Evolutionary conservation across 2,888 invertebrate genomes (phyloP), one percentile per base, ranked within the genome.

Genomic region (Ophraella communa): DNA sequence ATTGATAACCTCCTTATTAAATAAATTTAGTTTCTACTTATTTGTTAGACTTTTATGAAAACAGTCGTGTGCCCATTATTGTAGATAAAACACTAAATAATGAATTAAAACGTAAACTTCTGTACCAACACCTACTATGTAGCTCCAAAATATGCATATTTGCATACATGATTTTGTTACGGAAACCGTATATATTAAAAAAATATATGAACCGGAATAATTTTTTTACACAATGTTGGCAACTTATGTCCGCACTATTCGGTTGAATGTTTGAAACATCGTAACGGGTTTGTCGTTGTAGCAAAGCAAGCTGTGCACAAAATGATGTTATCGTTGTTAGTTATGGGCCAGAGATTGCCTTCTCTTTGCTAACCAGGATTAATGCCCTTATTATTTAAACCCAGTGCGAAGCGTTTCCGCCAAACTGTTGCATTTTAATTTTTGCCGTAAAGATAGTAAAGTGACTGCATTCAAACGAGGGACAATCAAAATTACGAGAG

Each of bases 301-400:
- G 65, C 74, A 69, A 70, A 70, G 72, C 73, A 70, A 70, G 73
- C 72, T 67, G 71, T 69, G 71, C 72, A 70, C 70, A 73, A 71
- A 71, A 66, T 69, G 80, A 80, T 80, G 74, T 74, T 79, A 80
- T 80, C 80, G 69, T 65, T 66, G 79, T 80, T 80, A 80, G 80
- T 80, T 80, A 80, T 80, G 79, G 78, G 76, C 79, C 78, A 78
- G 75, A 77, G 77, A 79, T 76, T 76, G 76, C 77, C 78, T 76
- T 74, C 77, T 76, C 77, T 74, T 76, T 75, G 77, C 76, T 78
- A 77, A 78, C 76, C 76, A 77, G 77, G 77, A 80, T 79, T 79
- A 79, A 79, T 78, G 78, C 76, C 78, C 78, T 79, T 80, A 79
- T 79, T 79, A 79, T 80, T 78, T 77, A 78, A 77, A 69, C 64